Conservation (phyloP, 1,140 invertebrate genomes). For the Lethrus apterus region DNA sequence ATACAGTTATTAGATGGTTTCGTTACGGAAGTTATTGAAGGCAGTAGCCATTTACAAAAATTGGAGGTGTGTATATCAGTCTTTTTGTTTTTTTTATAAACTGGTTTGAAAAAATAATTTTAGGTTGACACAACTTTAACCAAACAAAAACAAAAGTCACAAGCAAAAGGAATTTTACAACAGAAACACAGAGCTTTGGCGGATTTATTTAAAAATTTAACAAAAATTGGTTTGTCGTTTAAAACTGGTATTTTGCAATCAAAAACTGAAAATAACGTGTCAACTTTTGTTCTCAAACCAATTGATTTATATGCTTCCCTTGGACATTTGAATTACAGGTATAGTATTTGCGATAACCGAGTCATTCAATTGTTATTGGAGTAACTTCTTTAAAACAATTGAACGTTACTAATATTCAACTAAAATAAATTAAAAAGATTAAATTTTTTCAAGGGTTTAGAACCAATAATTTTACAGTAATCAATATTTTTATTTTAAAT, state of each 20-base stretch:
- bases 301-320: constrained; percentile 51
- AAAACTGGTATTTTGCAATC: constrained; percentile 54
- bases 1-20: constrained; percentile 57
- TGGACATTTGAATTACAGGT: constrained; percentile 45
- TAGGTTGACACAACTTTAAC: constrained; percentile 53
- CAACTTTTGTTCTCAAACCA: constrained; percentile 50
- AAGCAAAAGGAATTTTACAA: constrained; percentile 73
- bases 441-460: too few species aligned
- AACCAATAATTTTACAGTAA: too few species aligned
- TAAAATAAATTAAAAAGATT: too few species aligned
- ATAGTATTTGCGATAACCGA: too few species aligned
- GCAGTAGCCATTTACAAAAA: constrained; percentile 52
- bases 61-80: constrained; percentile 47
- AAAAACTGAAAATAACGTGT: constrained; percentile 36
- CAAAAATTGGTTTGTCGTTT: constrained; percentile 69
- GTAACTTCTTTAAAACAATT: too few species aligned
- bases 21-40: constrained; percentile 55
- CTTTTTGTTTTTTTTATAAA: background rate
- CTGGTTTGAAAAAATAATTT: constrained; percentile 9
- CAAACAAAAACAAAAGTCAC: constrained; percentile 70
- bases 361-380: too few species aligned
- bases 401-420: too few species aligned
- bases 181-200: constrained; percentile 75
- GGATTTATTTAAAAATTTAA: constrained; percentile 74
- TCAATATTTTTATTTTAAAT: constrained; percentile 10